Conservation (phyloP, 2,888 invertebrate species). For the Nomada fucata region DNA sequence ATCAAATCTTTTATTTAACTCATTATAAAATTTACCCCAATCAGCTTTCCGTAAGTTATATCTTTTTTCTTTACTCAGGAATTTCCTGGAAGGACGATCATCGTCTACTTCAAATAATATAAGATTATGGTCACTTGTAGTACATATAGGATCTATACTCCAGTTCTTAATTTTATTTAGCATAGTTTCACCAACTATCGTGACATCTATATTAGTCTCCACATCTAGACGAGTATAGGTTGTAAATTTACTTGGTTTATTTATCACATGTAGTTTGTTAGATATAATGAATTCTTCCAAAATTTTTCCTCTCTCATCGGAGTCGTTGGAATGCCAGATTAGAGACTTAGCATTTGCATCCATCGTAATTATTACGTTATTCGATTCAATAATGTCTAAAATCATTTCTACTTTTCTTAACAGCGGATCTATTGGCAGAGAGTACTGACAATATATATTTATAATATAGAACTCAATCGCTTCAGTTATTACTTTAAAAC, state of each 20-base stretch:
- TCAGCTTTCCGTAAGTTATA: neutral
- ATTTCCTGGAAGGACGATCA: accelerated
- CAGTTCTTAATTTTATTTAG: neutral
- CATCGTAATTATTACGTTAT: neutral
- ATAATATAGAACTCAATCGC: too few species aligned
- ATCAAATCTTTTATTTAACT: neutral
- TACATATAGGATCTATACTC: neutral
- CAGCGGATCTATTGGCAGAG: neutral
- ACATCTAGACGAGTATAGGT: slow-evolving; percentile 14
- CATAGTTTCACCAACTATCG: neutral
- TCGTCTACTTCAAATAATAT: neutral
- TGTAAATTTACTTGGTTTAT: slow-evolving; percentile 1
- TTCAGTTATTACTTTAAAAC: too few species aligned
- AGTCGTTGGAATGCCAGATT: neutral
- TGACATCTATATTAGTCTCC: slow-evolving; percentile 29
- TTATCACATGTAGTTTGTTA: neutral
- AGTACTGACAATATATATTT: too few species aligned
- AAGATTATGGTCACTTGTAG: neutral
- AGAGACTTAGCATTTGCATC: slow-evolving; percentile 1
- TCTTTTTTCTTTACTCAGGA: neutral
- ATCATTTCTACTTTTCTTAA: neutral
- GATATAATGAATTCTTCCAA: slow-evolving; percentile 16
- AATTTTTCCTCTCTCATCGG: slow-evolving; percentile 3
- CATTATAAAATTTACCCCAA: neutral
- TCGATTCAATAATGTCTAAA: neutral